Evolutionary conservation across 2,113 vertebrate species (phyloP).

Genomic region (Silurus glanis): DNA sequence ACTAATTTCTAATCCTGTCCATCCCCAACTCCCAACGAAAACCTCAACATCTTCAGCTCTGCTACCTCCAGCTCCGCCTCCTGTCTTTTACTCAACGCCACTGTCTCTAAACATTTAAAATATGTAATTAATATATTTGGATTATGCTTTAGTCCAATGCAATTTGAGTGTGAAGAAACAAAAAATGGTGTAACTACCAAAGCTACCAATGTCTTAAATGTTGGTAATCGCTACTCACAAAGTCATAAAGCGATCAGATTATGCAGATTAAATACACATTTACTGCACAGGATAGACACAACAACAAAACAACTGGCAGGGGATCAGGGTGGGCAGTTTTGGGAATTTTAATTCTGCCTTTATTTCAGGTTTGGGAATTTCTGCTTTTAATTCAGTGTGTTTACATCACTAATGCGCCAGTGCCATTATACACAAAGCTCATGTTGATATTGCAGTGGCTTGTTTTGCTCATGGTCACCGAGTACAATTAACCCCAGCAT

Average conservation of each 20-base stretch:
- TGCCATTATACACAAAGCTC: constrained; percentile 29
- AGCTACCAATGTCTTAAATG: background rate
- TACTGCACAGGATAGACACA: background rate
- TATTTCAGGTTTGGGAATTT: too few species aligned
- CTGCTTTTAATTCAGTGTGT: constrained; percentile 3
- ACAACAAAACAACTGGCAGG: background rate
- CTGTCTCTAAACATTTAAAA: too few species aligned
- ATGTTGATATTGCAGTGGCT: constrained; percentile 60
- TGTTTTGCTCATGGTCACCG: constrained; percentile 57
- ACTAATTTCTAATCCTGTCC: too few species aligned
- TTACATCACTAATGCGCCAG: constrained; percentile 30
- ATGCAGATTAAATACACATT: background rate
- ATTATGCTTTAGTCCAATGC: background rate
- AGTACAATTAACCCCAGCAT: constrained; percentile 56
- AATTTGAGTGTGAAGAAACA: background rate
- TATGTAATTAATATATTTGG: too few species aligned
- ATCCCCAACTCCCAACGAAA: too few species aligned
- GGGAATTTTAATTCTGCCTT: too few species aligned
- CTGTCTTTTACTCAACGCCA: too few species aligned
- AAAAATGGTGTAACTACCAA: background rate
- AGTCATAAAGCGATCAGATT: background rate
- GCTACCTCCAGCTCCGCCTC: too few species aligned
- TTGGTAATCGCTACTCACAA: background rate
- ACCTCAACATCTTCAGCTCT: too few species aligned
- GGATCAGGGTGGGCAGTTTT: background rate